Evolutionary conservation across 2,888 invertebrate species (phyloP).

Genomic region (Rhimphoctona megacephalus): DNA sequence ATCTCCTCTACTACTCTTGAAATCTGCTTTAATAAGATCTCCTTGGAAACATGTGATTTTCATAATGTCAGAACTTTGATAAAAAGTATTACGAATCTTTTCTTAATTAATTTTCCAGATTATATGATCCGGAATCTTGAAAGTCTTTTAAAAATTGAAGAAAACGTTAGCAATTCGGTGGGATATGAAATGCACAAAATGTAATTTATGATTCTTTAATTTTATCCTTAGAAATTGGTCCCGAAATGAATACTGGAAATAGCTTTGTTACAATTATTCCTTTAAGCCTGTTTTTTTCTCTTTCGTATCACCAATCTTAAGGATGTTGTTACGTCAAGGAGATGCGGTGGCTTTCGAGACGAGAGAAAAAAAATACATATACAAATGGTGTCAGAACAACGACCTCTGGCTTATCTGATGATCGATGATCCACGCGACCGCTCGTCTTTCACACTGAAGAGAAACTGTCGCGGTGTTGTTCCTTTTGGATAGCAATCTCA

Average conservation of each 20-base stretch:
- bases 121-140: neutral
- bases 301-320: slow-evolving; percentile 54
- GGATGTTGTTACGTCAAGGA: slow-evolving; percentile 54
- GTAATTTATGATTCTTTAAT: no score
- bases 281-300: slow-evolving; percentile 6
- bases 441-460: slow-evolving; percentile 56
- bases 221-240: neutral
- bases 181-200: no score
- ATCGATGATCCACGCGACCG: slow-evolving; percentile 63
- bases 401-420: slow-evolving; percentile 64
- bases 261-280: neutral
- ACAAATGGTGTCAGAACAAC: slow-evolving; percentile 46
- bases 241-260: neutral
- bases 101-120: neutral
- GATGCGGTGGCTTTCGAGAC: slow-evolving; percentile 30
- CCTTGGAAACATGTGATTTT: slow-evolving; percentile 20
- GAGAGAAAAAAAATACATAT: slow-evolving; percentile 41
- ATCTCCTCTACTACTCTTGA: neutral
- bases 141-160: neutral
- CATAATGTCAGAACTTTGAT: neutral
- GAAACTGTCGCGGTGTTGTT: slow-evolving; percentile 51
- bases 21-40: slow-evolving; percentile 7
- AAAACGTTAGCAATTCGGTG: neutral
- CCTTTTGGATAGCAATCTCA: slow-evolving; percentile 68
- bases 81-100: neutral